These are phyloP conservation scores for Nesidiocoris tenuis DNA, from an alignment of 2,888 invertebrate genomes.

Conservation along the genomic window DNA sequence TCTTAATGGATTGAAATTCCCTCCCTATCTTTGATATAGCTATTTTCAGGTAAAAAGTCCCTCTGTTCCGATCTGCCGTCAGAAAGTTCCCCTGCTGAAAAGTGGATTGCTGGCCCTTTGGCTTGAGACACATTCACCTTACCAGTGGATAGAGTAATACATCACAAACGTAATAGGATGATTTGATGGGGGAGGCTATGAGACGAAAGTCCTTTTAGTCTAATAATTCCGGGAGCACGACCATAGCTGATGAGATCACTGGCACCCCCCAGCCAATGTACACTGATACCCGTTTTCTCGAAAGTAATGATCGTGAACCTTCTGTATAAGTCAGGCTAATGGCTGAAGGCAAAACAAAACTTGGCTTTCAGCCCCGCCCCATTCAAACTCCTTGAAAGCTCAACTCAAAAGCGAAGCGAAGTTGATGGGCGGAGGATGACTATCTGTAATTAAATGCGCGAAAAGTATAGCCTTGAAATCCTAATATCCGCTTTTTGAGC, in stretches of 20 bases:
- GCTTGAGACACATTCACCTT: background rate
- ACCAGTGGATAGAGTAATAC: background rate
- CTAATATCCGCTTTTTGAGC: no score
- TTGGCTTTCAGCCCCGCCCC: constrained; percentile 30
- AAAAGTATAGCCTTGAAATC: background rate
- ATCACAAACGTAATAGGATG: constrained; percentile 12
- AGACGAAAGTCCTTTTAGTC: constrained; percentile 28
- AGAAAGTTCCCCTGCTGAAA: no score
- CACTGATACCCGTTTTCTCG: background rate
- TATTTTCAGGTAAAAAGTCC: no score
- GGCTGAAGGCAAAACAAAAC: constrained; percentile 36
- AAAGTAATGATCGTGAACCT: constrained; percentile 32
- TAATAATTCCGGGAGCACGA: constrained; percentile 3
- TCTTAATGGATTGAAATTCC: no score
- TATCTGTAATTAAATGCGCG: constrained; percentile 21
- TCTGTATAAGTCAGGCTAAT: constrained; percentile 12
- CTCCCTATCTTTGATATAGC: no score
- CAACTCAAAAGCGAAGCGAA: background rate
- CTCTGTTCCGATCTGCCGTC: no score
- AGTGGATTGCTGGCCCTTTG: background rate
- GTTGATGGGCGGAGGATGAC: constrained; percentile 15
- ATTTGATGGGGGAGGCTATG: constrained; percentile 9
- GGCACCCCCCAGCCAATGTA: constrained; percentile 8
- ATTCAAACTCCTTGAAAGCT: background rate
- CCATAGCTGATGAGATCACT: constrained; percentile 21